These are phyloP conservation scores for Ectemnius lituratus DNA, from an alignment of 2,888 invertebrate species.

Conservation along the genomic window DNA sequence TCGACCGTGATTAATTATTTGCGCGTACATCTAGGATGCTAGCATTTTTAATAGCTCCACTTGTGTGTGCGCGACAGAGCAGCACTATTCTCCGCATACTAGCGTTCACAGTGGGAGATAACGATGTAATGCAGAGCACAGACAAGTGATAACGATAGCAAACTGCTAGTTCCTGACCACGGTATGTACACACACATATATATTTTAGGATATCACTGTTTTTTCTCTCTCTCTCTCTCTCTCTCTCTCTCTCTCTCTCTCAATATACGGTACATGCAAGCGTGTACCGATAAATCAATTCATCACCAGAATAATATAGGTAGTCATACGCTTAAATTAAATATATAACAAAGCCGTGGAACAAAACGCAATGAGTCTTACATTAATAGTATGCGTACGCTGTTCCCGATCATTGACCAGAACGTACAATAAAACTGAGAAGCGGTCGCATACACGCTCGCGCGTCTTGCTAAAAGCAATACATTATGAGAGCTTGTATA, in stretches of 20 bases:
- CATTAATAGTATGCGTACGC: constrained; percentile 6
- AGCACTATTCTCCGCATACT: neutral
- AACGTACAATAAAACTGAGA: constrained; percentile 40
- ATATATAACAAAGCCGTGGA: neutral
- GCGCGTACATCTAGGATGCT: constrained; percentile 28
- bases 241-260: too few relatives aligned
- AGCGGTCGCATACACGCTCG: constrained; percentile 8
- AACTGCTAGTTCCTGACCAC: neutral
- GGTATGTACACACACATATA: constrained; percentile 2
- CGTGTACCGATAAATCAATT: neutral
- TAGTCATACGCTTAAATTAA: neutral
- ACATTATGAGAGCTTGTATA: too few relatives aligned
- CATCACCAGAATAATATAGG: neutral
- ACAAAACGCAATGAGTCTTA: neutral
- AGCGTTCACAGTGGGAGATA: too few relatives aligned
- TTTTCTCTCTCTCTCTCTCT: too few relatives aligned
- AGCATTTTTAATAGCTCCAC: neutral
- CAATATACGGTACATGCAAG: too few relatives aligned
- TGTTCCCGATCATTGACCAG: constrained; percentile 12
- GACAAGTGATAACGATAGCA: too few relatives aligned
- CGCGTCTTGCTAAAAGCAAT: too few relatives aligned
- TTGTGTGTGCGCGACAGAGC: too few relatives aligned
- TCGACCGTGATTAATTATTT: constrained; percentile 44
- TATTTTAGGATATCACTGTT: constrained; percentile 2
- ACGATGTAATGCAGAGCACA: too few relatives aligned